These are phyloP conservation scores for Spongilla lacustris DNA, from an alignment of 37 sponge, comb jelly and placozoan genomes.

Conservation along the genomic window DNA sequence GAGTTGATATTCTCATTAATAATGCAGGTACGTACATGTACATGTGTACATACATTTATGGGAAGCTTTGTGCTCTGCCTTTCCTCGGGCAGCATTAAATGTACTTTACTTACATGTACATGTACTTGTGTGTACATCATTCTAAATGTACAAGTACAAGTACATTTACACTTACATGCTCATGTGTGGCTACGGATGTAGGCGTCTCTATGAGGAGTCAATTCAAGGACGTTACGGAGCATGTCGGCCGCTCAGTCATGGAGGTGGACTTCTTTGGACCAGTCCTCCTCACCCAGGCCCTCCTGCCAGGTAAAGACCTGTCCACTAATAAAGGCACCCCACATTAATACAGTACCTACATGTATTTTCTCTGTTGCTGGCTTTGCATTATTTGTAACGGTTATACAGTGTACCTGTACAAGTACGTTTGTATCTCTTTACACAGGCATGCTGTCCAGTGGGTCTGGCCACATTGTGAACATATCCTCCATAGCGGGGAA, in stretches of 20 bases:
- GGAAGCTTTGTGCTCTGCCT: neutral
- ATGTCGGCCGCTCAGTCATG: constrained; percentile 33
- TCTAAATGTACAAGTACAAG: too few species aligned
- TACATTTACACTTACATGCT: too few species aligned
- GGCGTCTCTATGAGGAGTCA: constrained; percentile 38
- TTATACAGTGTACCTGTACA: too few species aligned
- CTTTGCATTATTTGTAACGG: too few species aligned
- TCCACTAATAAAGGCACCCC: too few species aligned
- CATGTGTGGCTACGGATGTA: too few species aligned
- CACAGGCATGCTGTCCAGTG: constrained; percentile 45
- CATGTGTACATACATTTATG: neutral
- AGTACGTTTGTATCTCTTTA: neutral
- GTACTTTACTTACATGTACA: too few species aligned
- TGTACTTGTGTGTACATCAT: too few species aligned
- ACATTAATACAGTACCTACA: too few species aligned
- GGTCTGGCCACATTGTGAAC: constrained; percentile 71
- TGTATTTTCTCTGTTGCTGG: too few species aligned
- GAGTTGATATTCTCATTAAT: constrained; percentile 61
- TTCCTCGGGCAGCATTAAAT: too few species aligned
- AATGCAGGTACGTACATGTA: constrained; percentile 47
- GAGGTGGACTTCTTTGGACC: constrained; percentile 62
- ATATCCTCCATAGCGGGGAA: constrained; percentile 67
- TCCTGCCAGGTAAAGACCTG: constrained; percentile 24
- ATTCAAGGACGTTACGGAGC: constrained; percentile 19
- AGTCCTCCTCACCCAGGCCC: constrained; percentile 45